A percentile compares a stretch with the other conserved stretches of the same genome.
These are phyloP conservation scores for Cheilosia urbana DNA, from an alignment of 2,888 invertebrate genomes.

Conservation along the genomic window DNA sequence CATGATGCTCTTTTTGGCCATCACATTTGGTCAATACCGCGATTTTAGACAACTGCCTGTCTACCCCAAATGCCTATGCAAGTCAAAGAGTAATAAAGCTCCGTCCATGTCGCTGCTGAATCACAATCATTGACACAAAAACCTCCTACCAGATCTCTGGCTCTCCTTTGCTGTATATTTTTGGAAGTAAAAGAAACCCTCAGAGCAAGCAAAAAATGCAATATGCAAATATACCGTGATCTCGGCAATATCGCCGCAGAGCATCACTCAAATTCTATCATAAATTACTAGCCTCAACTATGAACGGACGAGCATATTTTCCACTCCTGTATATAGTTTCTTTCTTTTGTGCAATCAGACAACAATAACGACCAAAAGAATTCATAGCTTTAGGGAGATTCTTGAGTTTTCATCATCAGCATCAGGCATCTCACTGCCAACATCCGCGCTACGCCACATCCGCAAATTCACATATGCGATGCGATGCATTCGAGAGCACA, in stretches of 20 bases:
- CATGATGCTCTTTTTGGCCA: no score
- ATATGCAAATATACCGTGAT: conserved; percentile 36
- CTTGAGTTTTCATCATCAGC: conserved; percentile 67
- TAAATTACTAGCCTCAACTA: conserved; percentile 48
- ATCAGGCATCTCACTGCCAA: conserved; percentile 18
- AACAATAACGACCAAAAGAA: conserved; percentile 70
- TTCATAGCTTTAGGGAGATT: conserved; percentile 71
- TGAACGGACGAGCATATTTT: neutral
- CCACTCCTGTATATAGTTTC: conserved; percentile 21
- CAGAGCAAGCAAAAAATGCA: conserved; percentile 1
- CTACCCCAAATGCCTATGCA: no score
- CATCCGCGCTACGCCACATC: conserved; percentile 49
- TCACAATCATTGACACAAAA: no score
- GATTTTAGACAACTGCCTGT: no score
- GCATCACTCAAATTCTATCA: conserved; percentile 61
- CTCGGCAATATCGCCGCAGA: conserved; percentile 39
- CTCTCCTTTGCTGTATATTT: no score
- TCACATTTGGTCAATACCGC: no score
- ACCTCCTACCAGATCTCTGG: no score
- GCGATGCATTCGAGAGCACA: conserved; percentile 40
- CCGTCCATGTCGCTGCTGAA: no score
- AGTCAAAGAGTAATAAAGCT: no score
- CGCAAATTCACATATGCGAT: conserved; percentile 42
- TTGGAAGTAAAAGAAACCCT: no score
- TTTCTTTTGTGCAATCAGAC: conserved; percentile 60